Percentiles rank a stretch among this genome's conserved stretches.
These are phyloP conservation scores for Monomorium pharaonis DNA, from an alignment of 1,140 invertebrate species.

Conservation along the genomic window DNA sequence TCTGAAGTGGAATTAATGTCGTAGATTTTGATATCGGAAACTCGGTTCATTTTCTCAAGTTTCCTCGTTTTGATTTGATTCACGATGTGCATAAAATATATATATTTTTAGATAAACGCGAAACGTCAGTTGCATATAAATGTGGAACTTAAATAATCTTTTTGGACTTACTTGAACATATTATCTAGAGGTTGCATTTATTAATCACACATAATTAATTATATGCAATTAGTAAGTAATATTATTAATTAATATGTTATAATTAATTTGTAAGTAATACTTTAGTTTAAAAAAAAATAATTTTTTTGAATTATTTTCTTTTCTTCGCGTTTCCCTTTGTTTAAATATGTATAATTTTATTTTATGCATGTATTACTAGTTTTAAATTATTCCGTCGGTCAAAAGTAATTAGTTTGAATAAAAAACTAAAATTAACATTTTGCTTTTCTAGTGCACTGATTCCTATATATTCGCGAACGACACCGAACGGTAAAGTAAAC, in stretches of 20 bases:
- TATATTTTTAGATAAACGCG: background rate
- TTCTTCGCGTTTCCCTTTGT: background rate
- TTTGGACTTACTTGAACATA: too few species aligned
- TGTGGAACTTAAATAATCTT: background rate
- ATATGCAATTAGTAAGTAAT: background rate
- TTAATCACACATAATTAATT: background rate
- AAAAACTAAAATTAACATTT: constrained; percentile 36
- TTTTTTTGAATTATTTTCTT: background rate
- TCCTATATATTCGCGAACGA: background rate
- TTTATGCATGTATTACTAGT: background rate
- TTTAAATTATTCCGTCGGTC: background rate
- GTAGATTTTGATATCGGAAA: constrained; percentile 19
- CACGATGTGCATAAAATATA: background rate
- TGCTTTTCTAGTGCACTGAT: background rate
- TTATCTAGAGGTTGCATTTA: background rate
- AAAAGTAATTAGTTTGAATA: background rate
- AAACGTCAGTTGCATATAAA: background rate
- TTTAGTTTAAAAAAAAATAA: background rate
- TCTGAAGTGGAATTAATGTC: constrained; percentile 24
- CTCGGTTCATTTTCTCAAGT: background rate
- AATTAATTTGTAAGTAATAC: too few species aligned
- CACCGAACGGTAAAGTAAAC: background rate
- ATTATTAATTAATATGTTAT: too few species aligned
- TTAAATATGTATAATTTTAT: background rate
- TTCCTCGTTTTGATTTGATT: background rate